These are phyloP conservation scores for Rynchops niger DNA, from an alignment of 2,113 vertebrate species.

Conservation along the genomic window DNA sequence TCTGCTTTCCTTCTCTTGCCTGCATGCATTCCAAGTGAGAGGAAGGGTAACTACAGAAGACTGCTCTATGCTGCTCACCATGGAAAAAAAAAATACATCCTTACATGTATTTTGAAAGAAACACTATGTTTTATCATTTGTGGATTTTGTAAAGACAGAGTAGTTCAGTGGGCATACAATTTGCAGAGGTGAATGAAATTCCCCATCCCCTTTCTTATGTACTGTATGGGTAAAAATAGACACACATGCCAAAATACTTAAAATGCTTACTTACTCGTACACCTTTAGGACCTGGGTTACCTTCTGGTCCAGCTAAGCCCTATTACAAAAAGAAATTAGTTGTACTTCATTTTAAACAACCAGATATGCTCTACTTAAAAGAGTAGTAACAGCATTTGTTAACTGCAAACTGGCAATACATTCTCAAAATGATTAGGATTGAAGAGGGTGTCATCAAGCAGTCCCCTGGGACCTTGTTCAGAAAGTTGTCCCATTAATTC, in stretches of 20 bases:
- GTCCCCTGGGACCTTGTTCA: not conserved
- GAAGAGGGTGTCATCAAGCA: not conserved
- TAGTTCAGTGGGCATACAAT: not conserved
- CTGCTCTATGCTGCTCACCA: not conserved
- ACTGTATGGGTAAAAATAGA: not conserved
- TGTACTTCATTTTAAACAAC: slow-evolving; percentile 11
- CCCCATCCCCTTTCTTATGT: not conserved
- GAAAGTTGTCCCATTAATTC: not conserved
- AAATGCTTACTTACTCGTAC: slow-evolving; percentile 85
- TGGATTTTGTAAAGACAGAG: not conserved
- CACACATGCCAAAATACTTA: not conserved
- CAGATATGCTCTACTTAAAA: not conserved
- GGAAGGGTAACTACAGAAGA: not conserved
- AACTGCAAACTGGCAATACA: not conserved
- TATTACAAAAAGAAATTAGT: slow-evolving; percentile 63
- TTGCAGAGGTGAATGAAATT: not conserved
- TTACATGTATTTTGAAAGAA: not conserved
- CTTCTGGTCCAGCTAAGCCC: slow-evolving; percentile 93
- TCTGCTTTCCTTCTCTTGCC: not conserved
- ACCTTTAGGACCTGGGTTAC: slow-evolving; percentile 93
- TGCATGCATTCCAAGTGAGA: not conserved
- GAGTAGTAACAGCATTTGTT: not conserved
- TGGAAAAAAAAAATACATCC: not conserved
- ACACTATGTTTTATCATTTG: not conserved
- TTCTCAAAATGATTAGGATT: not conserved